A percentile compares a stretch with the other conserved stretches of the same genome.
Evolutionary conservation across 2,888 invertebrate species (phyloP).

Genomic region (Synergus itoensis): DNA sequence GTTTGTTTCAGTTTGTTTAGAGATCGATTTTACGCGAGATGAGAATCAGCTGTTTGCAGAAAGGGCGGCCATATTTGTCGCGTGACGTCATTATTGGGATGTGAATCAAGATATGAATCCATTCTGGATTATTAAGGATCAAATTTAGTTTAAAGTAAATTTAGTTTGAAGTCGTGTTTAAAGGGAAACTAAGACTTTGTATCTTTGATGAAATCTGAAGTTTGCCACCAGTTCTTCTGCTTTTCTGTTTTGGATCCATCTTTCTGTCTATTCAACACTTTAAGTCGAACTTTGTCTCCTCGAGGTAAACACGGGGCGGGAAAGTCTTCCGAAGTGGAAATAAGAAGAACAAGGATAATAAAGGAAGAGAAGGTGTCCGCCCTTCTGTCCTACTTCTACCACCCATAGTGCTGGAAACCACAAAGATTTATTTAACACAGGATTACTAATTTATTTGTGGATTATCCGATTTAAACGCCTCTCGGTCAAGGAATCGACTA

Average conservation of each 20-base stretch:
- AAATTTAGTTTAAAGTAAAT: no score
- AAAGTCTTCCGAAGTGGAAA: conserved; percentile 30
- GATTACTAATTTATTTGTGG: conserved; percentile 55
- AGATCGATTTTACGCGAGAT: not conserved
- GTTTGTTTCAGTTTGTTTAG: not conserved
- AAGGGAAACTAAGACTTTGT: not conserved
- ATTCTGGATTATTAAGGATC: not conserved
- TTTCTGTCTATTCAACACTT: conserved; percentile 31
- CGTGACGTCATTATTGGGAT: not conserved
- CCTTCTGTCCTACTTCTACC: conserved; percentile 40
- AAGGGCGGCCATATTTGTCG: not conserved
- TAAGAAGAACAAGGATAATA: conserved; percentile 13
- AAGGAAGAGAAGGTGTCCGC: conserved; percentile 21
- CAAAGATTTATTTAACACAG: conserved; percentile 52
- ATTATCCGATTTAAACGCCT: conserved; percentile 47
- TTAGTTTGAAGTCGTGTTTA: no score
- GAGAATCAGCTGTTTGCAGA: not conserved
- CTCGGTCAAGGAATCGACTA: conserved; percentile 20
- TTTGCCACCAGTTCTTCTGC: conserved; percentile 23
- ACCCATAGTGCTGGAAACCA: conserved; percentile 53
- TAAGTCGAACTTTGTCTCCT: conserved; percentile 59
- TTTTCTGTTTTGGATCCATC: conserved; percentile 33
- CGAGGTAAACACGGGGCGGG: conserved; percentile 60
- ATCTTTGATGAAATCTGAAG: not conserved
- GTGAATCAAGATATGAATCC: not conserved